Evolutionary conservation across 1,140 invertebrate species (phyloP), one percentile per base, ranked within the genome.

Genomic region (Temnothorax curvispinosus): DNA sequence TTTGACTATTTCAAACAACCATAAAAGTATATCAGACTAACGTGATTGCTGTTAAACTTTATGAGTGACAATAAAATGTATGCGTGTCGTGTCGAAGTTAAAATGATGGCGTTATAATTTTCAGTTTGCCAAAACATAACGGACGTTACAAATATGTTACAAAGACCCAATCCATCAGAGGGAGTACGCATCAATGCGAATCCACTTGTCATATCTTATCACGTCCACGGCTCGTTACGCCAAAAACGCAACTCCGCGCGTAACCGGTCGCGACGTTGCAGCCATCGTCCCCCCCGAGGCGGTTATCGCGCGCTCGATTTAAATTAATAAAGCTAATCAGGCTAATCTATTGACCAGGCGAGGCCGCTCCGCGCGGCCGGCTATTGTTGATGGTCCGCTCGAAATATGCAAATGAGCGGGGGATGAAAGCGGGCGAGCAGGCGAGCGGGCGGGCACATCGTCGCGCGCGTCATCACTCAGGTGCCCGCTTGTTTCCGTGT

Each of bases 261-360:
- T 60, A 67, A 44, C 44, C 67, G n/a, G 18, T 62, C 65, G 56
- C 35, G 44, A 47, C 52, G 35, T 6, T 7, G 52, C 71, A 38
- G 35, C 11, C 54, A n/a, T 44, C 54, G 71, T 44, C 18, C 11
- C 35, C 62, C 50, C 65, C 81, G 64, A 76, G 69, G 21, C 52
- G 86, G 86, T 85, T 67, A 62, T 56, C 64, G 74, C 50, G 44
- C 72, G 85, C 62, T 85, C 91, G 88, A 92, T 91, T 93, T 93
- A 92, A 93, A 93, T 93, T 90, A 92, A 91, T 90, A 89, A 92
- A 94, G 91, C 91, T 93, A 92, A 94, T 94, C 88, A 90, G 86
- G 72, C 87, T 89, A 92, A 93, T 91, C 90, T 92, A 90, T 92
- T 71, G 87, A 69, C 38, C 62, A 21, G 78, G 21, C 56, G 87